Base-by-base conservation (phyloP, 37 sponge, comb jelly and placozoan species). In the Cladorhizidae sp. region DNA sequence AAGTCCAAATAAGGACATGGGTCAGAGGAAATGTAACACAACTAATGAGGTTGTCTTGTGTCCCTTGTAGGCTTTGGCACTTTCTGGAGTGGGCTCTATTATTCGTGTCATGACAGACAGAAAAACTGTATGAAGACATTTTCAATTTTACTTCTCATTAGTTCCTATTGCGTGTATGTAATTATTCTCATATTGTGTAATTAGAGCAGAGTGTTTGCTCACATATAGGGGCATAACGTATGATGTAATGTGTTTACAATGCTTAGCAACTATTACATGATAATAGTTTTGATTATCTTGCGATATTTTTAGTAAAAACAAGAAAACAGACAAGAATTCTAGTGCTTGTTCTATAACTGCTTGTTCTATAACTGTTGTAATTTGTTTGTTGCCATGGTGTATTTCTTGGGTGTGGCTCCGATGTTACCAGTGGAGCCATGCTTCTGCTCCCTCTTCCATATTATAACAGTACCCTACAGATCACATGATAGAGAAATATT, bases 31-130 rank as follows among this genome's bases (percentile, higher is more conserved):
- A n/a, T n/a, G n/a, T n/a, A n/a, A n/a, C n/a, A n/a, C n/a, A n/a
- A n/a, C n/a, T n/a, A n/a, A n/a, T n/a, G n/a, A n/a, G n/a, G n/a
- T n/a, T n/a, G n/a, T n/a, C n/a, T n/a, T 40, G 67, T 42, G 8
- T 11, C 45, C 43, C 32, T 63, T 40, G 32, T 78, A 97, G 98
- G 93, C 83, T 1, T 73, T 92, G 20, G 87, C 87, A 37, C 77
- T 38, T 20, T 89, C 87, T 56, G 99, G 99, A 20, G 57, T 98
- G 26, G 99, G 99, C 2, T 75, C 83, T 42, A 96, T 98, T 74
- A 83, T 98, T 17, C 89, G 99, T 75, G 97, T 96, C 18, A 70
- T 98, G 93, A 84, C 93, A 8, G 95, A 92, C 85, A 84, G 96
- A 72, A 94, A 94, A 73, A 89, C 94, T 32, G 89, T 98, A 58